Conservation (phyloP, 2,888 invertebrate genomes). For the Drosophila kuntzei region DNA sequence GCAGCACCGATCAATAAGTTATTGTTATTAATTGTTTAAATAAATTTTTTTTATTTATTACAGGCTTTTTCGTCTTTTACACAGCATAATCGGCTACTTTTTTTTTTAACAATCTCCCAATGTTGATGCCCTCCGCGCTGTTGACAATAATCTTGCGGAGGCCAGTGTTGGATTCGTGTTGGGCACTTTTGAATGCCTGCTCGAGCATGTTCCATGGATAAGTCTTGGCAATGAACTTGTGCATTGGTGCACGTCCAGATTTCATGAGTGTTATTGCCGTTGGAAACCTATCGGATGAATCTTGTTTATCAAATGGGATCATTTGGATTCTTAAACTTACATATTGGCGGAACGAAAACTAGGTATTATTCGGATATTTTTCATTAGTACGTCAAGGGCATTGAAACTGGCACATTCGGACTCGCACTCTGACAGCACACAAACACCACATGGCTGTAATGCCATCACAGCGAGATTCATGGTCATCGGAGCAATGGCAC, state of each 20-base stretch:
- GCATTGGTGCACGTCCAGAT: constrained; percentile 67
- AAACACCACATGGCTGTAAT: constrained; percentile 73
- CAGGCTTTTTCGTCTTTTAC: constrained; percentile 11
- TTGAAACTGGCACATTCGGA: constrained; percentile 80
- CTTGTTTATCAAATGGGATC: neutral
- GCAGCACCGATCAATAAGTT: constrained; percentile 39
- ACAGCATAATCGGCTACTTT: constrained; percentile 30
- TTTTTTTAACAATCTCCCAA: constrained; percentile 20
- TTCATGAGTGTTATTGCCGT: constrained; percentile 76
- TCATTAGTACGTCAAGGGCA: constrained; percentile 79
- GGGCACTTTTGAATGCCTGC: constrained; percentile 72
- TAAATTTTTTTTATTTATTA: constrained; percentile 18
- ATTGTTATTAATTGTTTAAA: constrained; percentile 11
- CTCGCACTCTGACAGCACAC: constrained; percentile 80
- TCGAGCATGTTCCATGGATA: constrained; percentile 63
- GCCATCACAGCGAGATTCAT: constrained; percentile 80
- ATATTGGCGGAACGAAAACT: constrained; percentile 82
- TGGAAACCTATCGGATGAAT: constrained; percentile 72
- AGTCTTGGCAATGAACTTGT: constrained; percentile 62
- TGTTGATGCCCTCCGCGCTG: constrained; percentile 41
- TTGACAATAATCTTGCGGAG: constrained; percentile 75
- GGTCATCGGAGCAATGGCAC: constrained; percentile 73
- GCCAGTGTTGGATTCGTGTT: constrained; percentile 75
- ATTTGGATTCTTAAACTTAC: constrained; percentile 43
- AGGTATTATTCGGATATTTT: constrained; percentile 77